A percentile compares a stretch with the other conserved stretches of the same genome.
Evolutionary conservation across 2,797 vertebrate genomes (phyloP).

Genomic region (Dendrocincla tyrannina): DNA sequence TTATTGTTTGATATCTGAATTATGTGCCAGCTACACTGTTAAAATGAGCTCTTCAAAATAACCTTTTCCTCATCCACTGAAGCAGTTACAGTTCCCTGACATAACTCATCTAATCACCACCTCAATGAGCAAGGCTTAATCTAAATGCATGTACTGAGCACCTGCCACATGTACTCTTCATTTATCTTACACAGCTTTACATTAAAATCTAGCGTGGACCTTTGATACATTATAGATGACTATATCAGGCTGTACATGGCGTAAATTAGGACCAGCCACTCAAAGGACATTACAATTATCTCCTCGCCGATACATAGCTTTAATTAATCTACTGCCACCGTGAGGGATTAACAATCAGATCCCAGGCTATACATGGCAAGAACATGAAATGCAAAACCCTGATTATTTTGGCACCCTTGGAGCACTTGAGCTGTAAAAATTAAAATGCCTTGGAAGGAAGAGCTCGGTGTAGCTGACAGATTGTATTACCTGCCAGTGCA

Average conservation of each 20-base stretch:
- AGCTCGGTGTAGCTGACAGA: neutral
- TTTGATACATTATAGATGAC: constrained; percentile 58
- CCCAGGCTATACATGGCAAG: neutral
- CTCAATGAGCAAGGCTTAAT: constrained; percentile 60
- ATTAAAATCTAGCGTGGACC: constrained; percentile 22
- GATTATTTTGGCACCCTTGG: constrained; percentile 36
- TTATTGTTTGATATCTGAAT: constrained; percentile 33
- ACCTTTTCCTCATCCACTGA: constrained; percentile 42
- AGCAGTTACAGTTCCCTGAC: constrained; percentile 47
- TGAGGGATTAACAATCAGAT: constrained; percentile 56
- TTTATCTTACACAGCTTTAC: constrained; percentile 21
- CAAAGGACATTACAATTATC: constrained; percentile 53
- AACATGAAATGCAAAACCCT: constrained; percentile 42
- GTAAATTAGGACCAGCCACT: constrained; percentile 36
- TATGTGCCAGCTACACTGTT: neutral
- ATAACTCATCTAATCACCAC: constrained; percentile 66
- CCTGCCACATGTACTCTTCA: constrained; percentile 17
- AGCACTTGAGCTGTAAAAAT: constrained; percentile 24
- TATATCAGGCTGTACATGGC: neutral
- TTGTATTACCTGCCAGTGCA: constrained; percentile 39
- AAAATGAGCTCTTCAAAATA: constrained; percentile 36
- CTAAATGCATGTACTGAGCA: constrained; percentile 57
- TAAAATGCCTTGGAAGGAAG: constrained; percentile 46
- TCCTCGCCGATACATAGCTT: constrained; percentile 17
- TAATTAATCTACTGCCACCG: constrained; percentile 66